phyloP scores from a whole-genome alignment of 2,888 invertebrate genomes.

The Aspidiotus rigidus region DNA sequence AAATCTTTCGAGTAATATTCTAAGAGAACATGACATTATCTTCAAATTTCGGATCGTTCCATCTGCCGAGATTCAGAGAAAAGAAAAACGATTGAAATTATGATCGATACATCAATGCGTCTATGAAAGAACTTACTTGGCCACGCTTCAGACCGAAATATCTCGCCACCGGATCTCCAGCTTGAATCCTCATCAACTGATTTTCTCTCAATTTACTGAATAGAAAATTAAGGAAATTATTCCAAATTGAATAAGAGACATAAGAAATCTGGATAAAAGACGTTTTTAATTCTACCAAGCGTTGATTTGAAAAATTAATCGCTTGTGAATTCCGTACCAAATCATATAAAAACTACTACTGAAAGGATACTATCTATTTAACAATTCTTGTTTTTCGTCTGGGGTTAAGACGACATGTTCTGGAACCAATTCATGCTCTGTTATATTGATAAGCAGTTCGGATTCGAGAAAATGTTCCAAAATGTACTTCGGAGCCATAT shows the following conservation, averaged over 20 bases:
- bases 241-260: neutral
- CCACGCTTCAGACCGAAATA: constrained; percentile 98
- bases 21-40: neutral
- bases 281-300: neutral
- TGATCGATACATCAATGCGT: too few relatives aligned
- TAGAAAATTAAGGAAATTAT: constrained; percentile 29
- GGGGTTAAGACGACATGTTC: constrained; percentile 97
- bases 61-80: neutral
- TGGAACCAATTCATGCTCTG: constrained; percentile 95
- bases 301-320: too few relatives aligned
- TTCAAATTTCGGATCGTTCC: too few relatives aligned
- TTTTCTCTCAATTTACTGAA: constrained; percentile 90
- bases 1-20: neutral
- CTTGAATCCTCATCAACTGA: constrained; percentile 97
- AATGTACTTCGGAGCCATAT: constrained; percentile 99
- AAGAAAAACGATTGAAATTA: neutral
- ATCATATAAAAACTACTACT: neutral
- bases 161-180: constrained; percentile 94
- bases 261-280: neutral
- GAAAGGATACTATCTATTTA: constrained; percentile 80
- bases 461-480: constrained; percentile 92
- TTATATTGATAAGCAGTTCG: constrained; percentile 93
- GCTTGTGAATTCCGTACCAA: too few relatives aligned
- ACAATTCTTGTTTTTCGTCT: constrained; percentile 92
- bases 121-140: constrained; percentile 54